Evolutionary conservation across 2,113 vertebrate genomes (phyloP).

Genomic region (Melanerpes aurifrons): DNA sequence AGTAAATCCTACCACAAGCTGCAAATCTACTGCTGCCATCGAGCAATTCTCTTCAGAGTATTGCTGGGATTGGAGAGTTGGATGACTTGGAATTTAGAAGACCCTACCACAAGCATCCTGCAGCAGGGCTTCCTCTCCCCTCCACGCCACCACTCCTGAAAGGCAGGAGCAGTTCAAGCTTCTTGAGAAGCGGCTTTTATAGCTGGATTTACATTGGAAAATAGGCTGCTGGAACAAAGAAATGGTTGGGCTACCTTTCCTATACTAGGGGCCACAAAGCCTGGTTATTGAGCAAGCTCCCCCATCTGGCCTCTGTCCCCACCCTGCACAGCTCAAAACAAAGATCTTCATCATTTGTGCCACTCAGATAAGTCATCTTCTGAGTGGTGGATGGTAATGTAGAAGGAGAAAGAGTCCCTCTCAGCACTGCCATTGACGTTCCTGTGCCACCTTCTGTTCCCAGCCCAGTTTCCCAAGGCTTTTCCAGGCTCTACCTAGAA

Average conservation of each 20-base stretch:
- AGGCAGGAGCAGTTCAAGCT: slow-evolving; percentile 64
- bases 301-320: not conserved
- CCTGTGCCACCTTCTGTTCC: not conserved
- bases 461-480: not conserved
- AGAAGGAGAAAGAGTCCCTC: not conserved
- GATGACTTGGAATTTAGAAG: slow-evolving; percentile 48
- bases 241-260: not conserved
- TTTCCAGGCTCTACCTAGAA: not conserved
- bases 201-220: not conserved
- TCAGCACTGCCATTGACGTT: not conserved
- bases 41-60: slow-evolving; percentile 54
- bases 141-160: slow-evolving; percentile 64
- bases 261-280: not conserved
- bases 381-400: no score
- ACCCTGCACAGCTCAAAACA: not conserved
- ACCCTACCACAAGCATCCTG: slow-evolving; percentile 50
- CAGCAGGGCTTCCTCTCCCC: slow-evolving; percentile 61
- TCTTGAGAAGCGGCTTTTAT: not conserved
- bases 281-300: not conserved
- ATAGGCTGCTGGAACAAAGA: not conserved
- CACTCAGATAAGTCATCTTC: not conserved
- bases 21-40: slow-evolving; percentile 45
- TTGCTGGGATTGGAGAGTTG: slow-evolving; percentile 60
- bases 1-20: slow-evolving; percentile 63
- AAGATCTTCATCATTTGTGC: not conserved